phyloP scores from a whole-genome alignment of 2,888 invertebrate species.

The Blera fallax region DNA sequence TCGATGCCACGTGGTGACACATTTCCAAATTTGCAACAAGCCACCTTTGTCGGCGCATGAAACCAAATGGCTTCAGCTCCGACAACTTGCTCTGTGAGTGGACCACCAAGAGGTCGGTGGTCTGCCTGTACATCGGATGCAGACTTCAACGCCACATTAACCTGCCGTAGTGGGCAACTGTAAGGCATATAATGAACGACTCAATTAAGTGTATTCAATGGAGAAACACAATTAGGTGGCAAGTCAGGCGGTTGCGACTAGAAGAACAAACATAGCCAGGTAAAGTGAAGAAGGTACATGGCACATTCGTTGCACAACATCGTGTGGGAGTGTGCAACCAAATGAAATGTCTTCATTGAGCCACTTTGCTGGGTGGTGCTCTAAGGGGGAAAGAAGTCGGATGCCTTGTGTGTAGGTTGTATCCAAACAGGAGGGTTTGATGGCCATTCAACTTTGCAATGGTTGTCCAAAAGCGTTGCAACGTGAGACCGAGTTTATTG shows the following conservation, averaged over 20 bases:
- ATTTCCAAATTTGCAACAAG: constrained; percentile 70
- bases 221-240: constrained; percentile 61
- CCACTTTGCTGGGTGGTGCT: neutral
- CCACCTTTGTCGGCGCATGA: constrained; percentile 61
- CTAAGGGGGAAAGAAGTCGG: constrained; percentile 7
- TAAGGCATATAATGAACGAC: constrained; percentile 67
- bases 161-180: constrained; percentile 28
- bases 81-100: constrained; percentile 13
- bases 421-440: constrained; percentile 11
- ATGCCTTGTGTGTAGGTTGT: constrained; percentile 31
- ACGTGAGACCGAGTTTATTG: constrained; percentile 2
- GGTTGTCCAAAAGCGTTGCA: constrained; percentile 23
- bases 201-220: constrained; percentile 69
- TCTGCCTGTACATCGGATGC: constrained; percentile 25
- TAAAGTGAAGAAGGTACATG: constrained; percentile 68
- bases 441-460: constrained; percentile 35
- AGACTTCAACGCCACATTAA: constrained; percentile 30
- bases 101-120: constrained; percentile 60
- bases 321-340: constrained; percentile 58
- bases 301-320: constrained; percentile 27
- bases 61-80: constrained; percentile 14
- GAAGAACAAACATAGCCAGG: constrained; percentile 41
- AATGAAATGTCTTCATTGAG: constrained; percentile 60
- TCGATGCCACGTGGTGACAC: constrained; percentile 71
- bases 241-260: constrained; percentile 56